phyloP scores from a whole-genome alignment of 2,797 vertebrate genomes.

The Diglossa cyanea region DNA sequence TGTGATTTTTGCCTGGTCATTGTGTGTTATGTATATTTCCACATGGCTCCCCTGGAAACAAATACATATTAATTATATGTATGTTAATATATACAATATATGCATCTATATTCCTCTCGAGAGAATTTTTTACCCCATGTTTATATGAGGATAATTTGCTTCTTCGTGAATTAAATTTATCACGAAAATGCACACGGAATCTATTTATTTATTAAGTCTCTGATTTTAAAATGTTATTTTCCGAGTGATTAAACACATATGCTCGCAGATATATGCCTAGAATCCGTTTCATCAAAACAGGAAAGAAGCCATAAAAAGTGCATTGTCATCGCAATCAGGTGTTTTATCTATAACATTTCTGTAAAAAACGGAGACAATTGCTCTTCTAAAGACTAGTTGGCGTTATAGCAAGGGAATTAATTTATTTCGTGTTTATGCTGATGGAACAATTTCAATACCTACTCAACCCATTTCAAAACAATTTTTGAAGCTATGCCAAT shows the following conservation, averaged over 20 bases:
- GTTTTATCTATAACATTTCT: conserved; percentile 40
- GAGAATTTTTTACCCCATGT: neutral
- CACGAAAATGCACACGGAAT: neutral
- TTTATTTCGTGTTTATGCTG: conserved; percentile 58
- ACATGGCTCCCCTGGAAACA: conserved; percentile 16
- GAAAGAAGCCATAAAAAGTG: conserved; percentile 1
- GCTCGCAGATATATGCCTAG: neutral
- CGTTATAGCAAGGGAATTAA: conserved; percentile 42
- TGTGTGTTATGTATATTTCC: conserved; percentile 6
- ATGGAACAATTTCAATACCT: neutral
- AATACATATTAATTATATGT: conserved; percentile 14
- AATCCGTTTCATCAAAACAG: conserved; percentile 4
- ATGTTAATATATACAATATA: neutral
- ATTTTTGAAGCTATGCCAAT: neutral
- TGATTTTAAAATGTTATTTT: neutral
- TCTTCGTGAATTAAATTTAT: neutral
- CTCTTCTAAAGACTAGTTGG: conserved; percentile 28
- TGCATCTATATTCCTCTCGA: neutral
- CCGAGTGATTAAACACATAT: neutral
- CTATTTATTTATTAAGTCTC: neutral
- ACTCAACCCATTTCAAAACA: neutral
- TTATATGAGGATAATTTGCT: neutral
- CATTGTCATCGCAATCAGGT: neutral
- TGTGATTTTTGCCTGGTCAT: conserved; percentile 13
- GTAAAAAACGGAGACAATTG: conserved; percentile 52